phyloP scores from a whole-genome alignment of 1,140 invertebrate species.

The Solen grandis region DNA sequence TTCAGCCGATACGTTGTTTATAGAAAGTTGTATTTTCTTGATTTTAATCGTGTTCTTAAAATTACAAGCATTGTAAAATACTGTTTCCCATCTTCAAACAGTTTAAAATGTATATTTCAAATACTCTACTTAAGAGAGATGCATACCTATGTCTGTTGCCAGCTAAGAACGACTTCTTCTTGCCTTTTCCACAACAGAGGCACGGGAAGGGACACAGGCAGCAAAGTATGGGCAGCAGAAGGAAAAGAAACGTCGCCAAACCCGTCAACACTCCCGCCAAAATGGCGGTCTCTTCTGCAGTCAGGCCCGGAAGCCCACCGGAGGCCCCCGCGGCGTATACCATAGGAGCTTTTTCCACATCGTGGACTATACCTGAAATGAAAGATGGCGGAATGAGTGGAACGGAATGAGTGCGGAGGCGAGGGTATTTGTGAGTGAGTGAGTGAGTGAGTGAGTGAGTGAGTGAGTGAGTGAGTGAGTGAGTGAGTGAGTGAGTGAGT shows the following conservation, averaged over 20 bases:
- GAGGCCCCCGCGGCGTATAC: slow-evolving; percentile 16
- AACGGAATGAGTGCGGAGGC: background rate
- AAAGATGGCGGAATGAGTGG: background rate
- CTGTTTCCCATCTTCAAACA: too few relatives aligned
- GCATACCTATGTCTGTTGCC: background rate
- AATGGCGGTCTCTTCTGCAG: slow-evolving; percentile 52
- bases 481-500: too few relatives aligned
- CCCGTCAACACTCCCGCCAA: slow-evolving; percentile 44
- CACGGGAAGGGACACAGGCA: slow-evolving; percentile 49
- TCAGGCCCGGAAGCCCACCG: slow-evolving; percentile 36
- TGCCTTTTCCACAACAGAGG: slow-evolving; percentile 23
- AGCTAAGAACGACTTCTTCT: slow-evolving; percentile 41
- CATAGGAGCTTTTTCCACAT: background rate
- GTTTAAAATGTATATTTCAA: too few relatives aligned
- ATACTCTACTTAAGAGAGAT: too few relatives aligned
- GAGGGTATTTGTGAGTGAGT: background rate
- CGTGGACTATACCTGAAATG: slow-evolving; percentile 38
- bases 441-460: background rate
- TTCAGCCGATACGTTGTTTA: too few relatives aligned
- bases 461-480: background rate
- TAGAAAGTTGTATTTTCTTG: too few relatives aligned
- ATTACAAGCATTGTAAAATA: too few relatives aligned
- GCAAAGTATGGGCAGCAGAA: slow-evolving; percentile 43
- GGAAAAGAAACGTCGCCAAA: slow-evolving; percentile 43
- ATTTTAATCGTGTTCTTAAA: too few relatives aligned